phyloP scores from a whole-genome alignment of 2,113 vertebrate species.

The Murina feae region DNA sequence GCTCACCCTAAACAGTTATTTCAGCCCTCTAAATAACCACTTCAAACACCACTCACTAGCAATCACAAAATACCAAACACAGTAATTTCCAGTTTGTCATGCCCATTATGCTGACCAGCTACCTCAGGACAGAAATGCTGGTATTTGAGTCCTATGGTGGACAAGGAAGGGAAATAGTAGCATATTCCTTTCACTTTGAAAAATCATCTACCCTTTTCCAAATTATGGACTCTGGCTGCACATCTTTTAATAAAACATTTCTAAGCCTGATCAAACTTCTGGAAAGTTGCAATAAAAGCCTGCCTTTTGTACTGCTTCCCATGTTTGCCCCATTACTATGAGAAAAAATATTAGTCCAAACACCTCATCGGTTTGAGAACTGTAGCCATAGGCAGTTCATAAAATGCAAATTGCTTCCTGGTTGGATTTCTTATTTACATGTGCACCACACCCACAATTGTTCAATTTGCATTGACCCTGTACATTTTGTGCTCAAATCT shows the following conservation, averaged over 20 bases:
- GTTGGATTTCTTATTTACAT: slow-evolving; percentile 66
- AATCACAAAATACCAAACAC: neutral
- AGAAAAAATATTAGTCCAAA: slow-evolving; percentile 60
- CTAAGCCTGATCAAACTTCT: neutral
- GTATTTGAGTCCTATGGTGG: neutral
- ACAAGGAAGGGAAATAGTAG: neutral
- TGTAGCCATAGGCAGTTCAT: slow-evolving; percentile 71
- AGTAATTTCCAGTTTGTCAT: neutral
- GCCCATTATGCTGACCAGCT: neutral
- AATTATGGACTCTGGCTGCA: neutral
- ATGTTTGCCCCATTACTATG: slow-evolving; percentile 55
- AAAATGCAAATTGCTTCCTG: slow-evolving; percentile 66
- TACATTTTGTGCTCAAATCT: slow-evolving; percentile 49
- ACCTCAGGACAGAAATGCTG: neutral
- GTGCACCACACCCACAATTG: slow-evolving; percentile 51
- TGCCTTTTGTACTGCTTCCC: slow-evolving; percentile 12
- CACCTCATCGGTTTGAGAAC: slow-evolving; percentile 68
- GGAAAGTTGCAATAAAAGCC: neutral
- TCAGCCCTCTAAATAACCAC: neutral
- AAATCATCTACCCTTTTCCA: neutral
- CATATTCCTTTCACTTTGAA: rapidly evolving
- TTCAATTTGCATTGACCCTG: slow-evolving; percentile 72
- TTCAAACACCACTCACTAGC: neutral
- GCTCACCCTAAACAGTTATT: neutral
- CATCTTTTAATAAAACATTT: neutral